Percentiles rank a stretch among this genome's conserved stretches.
Conservation (phyloP, 2,888 invertebrate genomes). For the Cantharis flavilabris region DNA sequence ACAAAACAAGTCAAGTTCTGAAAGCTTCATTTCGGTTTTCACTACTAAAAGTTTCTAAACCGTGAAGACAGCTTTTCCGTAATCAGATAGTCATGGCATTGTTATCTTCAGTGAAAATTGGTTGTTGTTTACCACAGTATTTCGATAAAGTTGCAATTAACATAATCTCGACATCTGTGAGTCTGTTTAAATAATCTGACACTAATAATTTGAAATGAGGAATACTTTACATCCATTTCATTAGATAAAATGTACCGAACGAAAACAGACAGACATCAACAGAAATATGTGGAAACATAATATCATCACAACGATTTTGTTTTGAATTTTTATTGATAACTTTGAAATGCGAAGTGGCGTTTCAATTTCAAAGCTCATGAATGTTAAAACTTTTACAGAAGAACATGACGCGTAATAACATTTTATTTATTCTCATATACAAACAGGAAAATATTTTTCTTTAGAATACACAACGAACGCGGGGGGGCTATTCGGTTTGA, state of each 20-base stretch:
- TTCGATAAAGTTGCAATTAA: not conserved
- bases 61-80: not conserved
- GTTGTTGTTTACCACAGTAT: not conserved
- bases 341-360: conserved; percentile 17
- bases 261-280: not conserved
- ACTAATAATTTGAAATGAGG: not conserved
- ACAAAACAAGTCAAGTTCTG: no score
- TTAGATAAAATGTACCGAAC: not conserved
- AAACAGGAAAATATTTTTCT: conserved; percentile 11
- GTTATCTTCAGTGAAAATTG: not conserved
- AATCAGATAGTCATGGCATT: not conserved
- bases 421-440: conserved; percentile 12
- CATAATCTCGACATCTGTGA: not conserved
- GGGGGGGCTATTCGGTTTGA: not conserved
- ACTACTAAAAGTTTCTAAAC: not conserved
- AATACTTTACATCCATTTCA: not conserved
- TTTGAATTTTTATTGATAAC: conserved; percentile 19
- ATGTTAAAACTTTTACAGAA: conserved; percentile 18
- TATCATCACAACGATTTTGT: conserved; percentile 11
- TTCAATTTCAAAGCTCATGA: conserved; percentile 23
- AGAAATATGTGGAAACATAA: conserved; percentile 5
- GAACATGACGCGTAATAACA: conserved; percentile 1
- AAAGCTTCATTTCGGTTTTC: no score
- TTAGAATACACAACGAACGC: not conserved
- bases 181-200: not conserved